Evolutionary conservation across 1,140 invertebrate genomes (phyloP).

Genomic region (Pectinophora gossypiella): DNA sequence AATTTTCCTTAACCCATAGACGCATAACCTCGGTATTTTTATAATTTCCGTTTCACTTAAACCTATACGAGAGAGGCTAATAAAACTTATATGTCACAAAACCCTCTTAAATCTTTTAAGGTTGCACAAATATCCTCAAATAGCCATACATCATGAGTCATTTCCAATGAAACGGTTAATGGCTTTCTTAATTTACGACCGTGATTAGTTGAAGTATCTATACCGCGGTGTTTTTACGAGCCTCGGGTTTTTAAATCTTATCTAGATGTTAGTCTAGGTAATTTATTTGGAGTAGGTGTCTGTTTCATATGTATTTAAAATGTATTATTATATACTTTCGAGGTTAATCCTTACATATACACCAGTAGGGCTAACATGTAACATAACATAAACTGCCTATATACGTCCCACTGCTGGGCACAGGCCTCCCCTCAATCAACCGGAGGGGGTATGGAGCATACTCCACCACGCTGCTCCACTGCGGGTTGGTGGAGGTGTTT

Average conservation of each 20-base stretch:
- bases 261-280: slow-evolving; percentile 11
- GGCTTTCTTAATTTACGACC: slow-evolving; percentile 25
- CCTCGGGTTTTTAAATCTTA: slow-evolving; percentile 19
- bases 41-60: background rate
- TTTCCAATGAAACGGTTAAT: slow-evolving; percentile 18
- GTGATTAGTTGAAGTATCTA: slow-evolving; percentile 19
- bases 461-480: too few species aligned
- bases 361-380: too few species aligned
- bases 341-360: too few species aligned
- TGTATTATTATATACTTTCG: too few species aligned
- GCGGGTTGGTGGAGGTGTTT: too few species aligned
- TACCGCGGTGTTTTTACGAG: slow-evolving; percentile 22
- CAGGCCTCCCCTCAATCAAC: too few species aligned
- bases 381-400: too few species aligned
- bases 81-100: background rate
- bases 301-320: too few species aligned
- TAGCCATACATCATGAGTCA: slow-evolving; percentile 15
- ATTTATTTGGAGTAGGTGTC: slow-evolving; percentile 16
- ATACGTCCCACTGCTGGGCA: too few species aligned
- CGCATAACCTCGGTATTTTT: background rate
- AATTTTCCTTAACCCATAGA: background rate
- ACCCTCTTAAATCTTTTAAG: slow-evolving; percentile 8
- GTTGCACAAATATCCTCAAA: slow-evolving; percentile 12
- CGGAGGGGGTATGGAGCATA: too few species aligned
- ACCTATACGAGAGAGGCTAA: background rate